A percentile compares a stretch with the other conserved stretches of the same genome.
These are phyloP conservation scores for Eurois occulta DNA, from an alignment of 2,888 invertebrate species.

Conservation along the genomic window DNA sequence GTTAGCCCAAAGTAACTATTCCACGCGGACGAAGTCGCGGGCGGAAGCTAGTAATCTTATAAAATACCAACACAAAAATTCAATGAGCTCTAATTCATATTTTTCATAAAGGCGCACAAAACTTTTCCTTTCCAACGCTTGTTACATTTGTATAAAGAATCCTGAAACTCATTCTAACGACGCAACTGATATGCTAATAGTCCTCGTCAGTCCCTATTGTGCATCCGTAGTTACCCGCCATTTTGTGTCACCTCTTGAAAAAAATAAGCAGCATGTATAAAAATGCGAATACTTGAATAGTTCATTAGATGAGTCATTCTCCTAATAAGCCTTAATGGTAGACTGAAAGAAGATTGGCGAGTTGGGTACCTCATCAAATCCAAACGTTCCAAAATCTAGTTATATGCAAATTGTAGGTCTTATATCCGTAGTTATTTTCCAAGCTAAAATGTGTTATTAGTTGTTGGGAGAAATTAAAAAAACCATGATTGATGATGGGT, in stretches of 20 bases:
- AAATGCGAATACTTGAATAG: constrained; percentile 71
- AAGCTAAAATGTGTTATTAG: too few relatives aligned
- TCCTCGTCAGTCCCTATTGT: constrained; percentile 83
- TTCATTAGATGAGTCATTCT: constrained; percentile 70
- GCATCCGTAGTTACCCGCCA: constrained; percentile 62
- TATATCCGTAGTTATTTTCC: too few relatives aligned
- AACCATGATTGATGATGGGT: too few relatives aligned
- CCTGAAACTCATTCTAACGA: constrained; percentile 73
- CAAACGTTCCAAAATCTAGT: too few relatives aligned
- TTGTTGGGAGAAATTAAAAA: too few relatives aligned
- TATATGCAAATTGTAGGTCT: too few relatives aligned
- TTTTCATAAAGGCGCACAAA: constrained; percentile 52
- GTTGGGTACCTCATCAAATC: too few relatives aligned
- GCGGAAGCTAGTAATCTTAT: too few relatives aligned
- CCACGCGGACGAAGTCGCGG: too few relatives aligned
- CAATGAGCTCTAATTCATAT: constrained; percentile 53
- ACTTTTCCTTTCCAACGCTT: constrained; percentile 64
- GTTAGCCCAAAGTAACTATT: too few relatives aligned
- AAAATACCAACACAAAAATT: neutral
- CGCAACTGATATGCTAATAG: constrained; percentile 82
- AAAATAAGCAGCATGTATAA: constrained; percentile 68
- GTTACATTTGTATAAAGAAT: constrained; percentile 69
- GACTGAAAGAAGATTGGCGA: too few relatives aligned
- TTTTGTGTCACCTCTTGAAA: constrained; percentile 71
- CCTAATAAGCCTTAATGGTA: constrained; percentile 47